phyloP scores from a whole-genome alignment of 2,113 vertebrate species.

The Pycnonotus jocosus region DNA sequence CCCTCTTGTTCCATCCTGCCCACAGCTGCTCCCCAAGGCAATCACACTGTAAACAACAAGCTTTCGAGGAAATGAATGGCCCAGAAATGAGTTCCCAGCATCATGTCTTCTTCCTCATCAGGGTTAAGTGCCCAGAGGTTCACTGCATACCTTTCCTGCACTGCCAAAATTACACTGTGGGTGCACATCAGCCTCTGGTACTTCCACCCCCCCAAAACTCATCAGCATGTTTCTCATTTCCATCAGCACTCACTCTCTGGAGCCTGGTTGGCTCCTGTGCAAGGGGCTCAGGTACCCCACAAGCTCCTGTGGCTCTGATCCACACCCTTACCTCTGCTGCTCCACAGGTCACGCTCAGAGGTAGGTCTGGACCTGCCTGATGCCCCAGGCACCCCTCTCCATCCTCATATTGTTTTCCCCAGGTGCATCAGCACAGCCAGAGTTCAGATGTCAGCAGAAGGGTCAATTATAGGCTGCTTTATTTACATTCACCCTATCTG shows the following conservation, averaged over 20 bases:
- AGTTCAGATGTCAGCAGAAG: conserved; percentile 20
- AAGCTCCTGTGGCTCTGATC: background rate
- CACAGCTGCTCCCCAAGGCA: background rate
- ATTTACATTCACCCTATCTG: conserved; percentile 20
- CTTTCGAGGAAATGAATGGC: background rate
- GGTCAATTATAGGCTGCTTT: conserved; percentile 13
- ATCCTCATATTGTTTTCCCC: background rate
- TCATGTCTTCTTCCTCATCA: background rate
- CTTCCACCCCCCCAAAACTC: background rate
- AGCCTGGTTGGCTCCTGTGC: accelerated
- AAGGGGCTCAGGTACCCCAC: background rate
- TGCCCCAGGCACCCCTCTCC: background rate
- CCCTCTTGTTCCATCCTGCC: background rate
- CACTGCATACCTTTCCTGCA: background rate
- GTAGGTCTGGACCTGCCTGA: background rate
- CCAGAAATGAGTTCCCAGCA: background rate
- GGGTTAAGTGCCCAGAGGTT: background rate
- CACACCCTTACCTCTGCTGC: background rate
- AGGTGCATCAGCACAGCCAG: background rate
- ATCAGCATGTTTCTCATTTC: background rate
- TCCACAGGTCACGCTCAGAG: background rate
- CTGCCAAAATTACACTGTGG: background rate
- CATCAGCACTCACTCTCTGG: background rate
- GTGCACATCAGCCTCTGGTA: background rate
- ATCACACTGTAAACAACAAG: background rate